Percentiles rank a stretch among this genome's conserved stretches.
phyloP scores from a whole-genome alignment of 2,113 vertebrate species.

The Guaruba guarouba region DNA sequence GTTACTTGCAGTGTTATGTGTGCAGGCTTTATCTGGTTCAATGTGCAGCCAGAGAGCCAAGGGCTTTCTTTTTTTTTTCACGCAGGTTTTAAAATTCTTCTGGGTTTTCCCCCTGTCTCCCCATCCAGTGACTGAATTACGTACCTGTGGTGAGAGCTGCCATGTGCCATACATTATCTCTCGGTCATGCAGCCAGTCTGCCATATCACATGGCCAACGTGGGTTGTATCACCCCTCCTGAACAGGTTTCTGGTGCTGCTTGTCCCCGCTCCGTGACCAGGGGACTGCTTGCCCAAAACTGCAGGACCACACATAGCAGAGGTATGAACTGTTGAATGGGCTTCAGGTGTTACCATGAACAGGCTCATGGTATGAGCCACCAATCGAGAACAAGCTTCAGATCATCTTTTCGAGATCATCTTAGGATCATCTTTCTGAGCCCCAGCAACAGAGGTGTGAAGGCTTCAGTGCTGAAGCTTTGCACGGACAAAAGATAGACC shows the following conservation, averaged over 20 bases:
- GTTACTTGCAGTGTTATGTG: neutral
- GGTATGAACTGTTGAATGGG: neutral
- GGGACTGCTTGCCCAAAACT: neutral
- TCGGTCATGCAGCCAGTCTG: neutral
- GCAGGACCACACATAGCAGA: neutral
- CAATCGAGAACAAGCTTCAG: neutral
- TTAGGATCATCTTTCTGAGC: neutral
- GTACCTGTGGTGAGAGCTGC: neutral
- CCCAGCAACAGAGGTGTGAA: neutral
- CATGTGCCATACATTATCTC: neutral
- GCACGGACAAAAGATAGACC: neutral
- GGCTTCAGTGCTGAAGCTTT: neutral
- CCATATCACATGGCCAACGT: fast-evolving
- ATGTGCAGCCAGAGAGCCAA: neutral
- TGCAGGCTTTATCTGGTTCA: neutral
- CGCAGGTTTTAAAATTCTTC: neutral
- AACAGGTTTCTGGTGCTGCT: neutral
- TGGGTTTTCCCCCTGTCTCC: slow-evolving; percentile 8
- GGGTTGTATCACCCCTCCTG: neutral
- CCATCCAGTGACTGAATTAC: neutral
- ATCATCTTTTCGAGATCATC: neutral
- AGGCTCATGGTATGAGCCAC: neutral
- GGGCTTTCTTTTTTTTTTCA: neutral
- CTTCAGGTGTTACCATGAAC: neutral
- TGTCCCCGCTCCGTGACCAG: fast-evolving